Evolutionary conservation across 2,113 vertebrate genomes (phyloP), one percentile per base, ranked within the genome.

Genomic region (Dascyllus trimaculatus): DNA sequence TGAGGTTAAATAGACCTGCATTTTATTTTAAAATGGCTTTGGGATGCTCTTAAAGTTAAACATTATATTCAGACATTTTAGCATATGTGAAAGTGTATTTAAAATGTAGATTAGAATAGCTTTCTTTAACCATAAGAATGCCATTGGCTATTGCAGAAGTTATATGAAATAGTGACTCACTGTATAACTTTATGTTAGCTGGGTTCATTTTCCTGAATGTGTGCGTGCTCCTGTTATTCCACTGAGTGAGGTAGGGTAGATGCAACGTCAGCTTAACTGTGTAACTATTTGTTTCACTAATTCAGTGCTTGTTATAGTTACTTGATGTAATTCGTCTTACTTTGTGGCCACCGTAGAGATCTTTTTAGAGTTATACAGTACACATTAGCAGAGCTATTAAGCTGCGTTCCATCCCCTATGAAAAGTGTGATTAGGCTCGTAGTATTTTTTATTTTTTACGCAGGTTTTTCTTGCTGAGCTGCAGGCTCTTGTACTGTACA

Each of bases 221-320:
- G 18, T 69, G n/a, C 19, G n/a, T 46, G 32, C 14, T 38, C 6
- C 49, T 10, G 4, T 13, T 32, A 35, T 26, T 48, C 67, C 54
- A 38, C 32, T 29, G 62, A 38, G 63, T 59, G 62, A 59, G 62
- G 73, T 61, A 78, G 53, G 9, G 67, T 29, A 57, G 51, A 48
- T 60, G 49, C 58, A 52, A 21, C 65, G 62, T 71, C 59, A 67
- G 64, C 57, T 52, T 53, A 74, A 75, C 56, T 4, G 7, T 65
- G 48, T 62, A 73, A 65, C 67, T 63, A 51, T 86, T 78, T 59
- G 72, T 82, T 80, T 80, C 57, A 72, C 65, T 82, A 76, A 85
- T 81, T 80, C 26, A 52, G 53, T 15, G 5, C 25, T 73, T 76
- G 25, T 82, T 82, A 68, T 78, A 72, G 22, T 51, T 64, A 29